These are phyloP conservation scores for Dryocosmus kuriphilus DNA, from an alignment of 2,888 invertebrate species.

Conservation along the genomic window DNA sequence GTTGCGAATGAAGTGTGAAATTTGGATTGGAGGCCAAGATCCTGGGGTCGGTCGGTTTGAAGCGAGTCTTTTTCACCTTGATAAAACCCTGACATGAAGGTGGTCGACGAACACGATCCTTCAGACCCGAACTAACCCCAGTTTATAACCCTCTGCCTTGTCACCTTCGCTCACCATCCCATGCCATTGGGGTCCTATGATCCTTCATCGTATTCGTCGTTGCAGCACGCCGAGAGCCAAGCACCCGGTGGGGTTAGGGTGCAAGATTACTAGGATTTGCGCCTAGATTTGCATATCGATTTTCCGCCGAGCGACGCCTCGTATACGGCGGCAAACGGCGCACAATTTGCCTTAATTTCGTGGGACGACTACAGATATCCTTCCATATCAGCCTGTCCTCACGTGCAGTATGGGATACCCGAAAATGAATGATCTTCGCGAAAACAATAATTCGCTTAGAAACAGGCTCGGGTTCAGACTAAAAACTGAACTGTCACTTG, in stretches of 20 bases:
- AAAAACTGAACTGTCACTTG: background rate
- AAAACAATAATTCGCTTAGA: background rate
- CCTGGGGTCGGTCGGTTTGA: constrained; percentile 62
- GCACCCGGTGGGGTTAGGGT: constrained; percentile 49
- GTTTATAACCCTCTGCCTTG: constrained; percentile 70
- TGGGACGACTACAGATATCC: constrained; percentile 42
- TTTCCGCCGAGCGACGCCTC: constrained; percentile 63
- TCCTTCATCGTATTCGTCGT: constrained; percentile 42
- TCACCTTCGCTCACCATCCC: constrained; percentile 49
- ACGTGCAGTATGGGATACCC: background rate
- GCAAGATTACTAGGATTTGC: constrained; percentile 75
- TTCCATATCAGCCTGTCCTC: constrained; percentile 18
- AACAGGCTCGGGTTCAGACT: background rate
- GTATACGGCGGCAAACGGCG: constrained; percentile 65
- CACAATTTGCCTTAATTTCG: constrained; percentile 74
- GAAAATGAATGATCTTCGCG: background rate
- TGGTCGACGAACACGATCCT: constrained; percentile 74
- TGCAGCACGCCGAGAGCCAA: constrained; percentile 45
- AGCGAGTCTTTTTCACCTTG: constrained; percentile 68
- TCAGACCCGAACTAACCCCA: constrained; percentile 72
- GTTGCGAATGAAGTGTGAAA: constrained; percentile 15
- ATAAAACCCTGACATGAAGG: constrained; percentile 69
- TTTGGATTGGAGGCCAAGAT: background rate
- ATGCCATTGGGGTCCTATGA: constrained; percentile 42
- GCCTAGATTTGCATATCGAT: constrained; percentile 77